These are phyloP conservation scores for Macrosteles quadrilineatus DNA, from an alignment of 1,140 invertebrate species.

Conservation along the genomic window DNA sequence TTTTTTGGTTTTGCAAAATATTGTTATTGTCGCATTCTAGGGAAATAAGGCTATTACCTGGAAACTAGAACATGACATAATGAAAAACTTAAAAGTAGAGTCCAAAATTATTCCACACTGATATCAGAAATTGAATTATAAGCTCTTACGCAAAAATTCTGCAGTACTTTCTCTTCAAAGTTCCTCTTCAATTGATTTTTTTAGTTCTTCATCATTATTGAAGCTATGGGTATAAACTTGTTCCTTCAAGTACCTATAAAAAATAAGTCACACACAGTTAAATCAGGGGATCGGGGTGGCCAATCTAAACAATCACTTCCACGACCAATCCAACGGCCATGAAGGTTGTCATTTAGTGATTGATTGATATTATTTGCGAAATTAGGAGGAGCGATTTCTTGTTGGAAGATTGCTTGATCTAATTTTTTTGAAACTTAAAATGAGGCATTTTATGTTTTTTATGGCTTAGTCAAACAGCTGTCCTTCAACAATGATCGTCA, in stretches of 20 bases:
- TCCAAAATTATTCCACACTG: slow-evolving; percentile 21
- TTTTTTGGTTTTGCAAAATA: slow-evolving; percentile 18
- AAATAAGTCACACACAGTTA: slow-evolving; percentile 13
- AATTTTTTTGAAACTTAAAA: no score
- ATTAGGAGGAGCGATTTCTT: neutral
- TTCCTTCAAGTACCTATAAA: neutral
- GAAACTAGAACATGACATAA: slow-evolving; percentile 11
- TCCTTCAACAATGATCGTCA: no score
- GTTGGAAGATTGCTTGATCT: slow-evolving; percentile 5
- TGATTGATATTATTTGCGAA: neutral
- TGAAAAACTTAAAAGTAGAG: slow-evolving; percentile 6
- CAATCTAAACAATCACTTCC: slow-evolving; percentile 22
- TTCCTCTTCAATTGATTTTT: slow-evolving; percentile 23
- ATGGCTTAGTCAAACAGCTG: no score
- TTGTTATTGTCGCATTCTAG: slow-evolving; percentile 7
- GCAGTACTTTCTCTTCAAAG: neutral
- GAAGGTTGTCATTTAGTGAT: slow-evolving; percentile 10
- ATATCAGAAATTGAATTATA: slow-evolving; percentile 1
- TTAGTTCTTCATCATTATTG: slow-evolving; percentile 23
- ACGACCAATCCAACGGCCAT: slow-evolving; percentile 17
- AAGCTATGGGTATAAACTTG: slow-evolving; percentile 17
- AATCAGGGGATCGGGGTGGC: neutral
- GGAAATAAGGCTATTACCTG: neutral
- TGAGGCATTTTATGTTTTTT: no score
- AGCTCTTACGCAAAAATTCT: slow-evolving; percentile 18